Evolutionary conservation across 2,888 invertebrate species (phyloP), one percentile per base, ranked within the genome.

Genomic region (Synergus japonicus): DNA sequence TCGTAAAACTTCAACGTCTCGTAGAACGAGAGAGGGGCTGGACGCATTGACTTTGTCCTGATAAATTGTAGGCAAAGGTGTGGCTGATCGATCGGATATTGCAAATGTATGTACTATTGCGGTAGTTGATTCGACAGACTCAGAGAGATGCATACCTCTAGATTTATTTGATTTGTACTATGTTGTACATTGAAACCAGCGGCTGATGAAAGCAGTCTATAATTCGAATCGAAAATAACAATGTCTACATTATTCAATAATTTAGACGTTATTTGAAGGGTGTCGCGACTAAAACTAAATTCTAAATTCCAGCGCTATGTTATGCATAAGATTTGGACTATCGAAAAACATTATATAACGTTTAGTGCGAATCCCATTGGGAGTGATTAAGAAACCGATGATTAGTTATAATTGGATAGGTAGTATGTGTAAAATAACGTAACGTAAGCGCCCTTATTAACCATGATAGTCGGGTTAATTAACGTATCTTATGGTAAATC

Each of bases 11-110:
- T 22, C 5, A 29, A 29, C 41, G n/a, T 18, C 41, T 66, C 9
- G 10, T 41, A 18, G 9, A 66, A 66, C n/a, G 43, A 41, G 43
- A 66, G n/a, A 37, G 10, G 43, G n/a, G 43, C 10, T 66, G 65
- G n/a, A n/a, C 41, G 43, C 41, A 66, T 18, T 66, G 10, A 66
- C 41, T 66, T 43, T 66, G 4, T 18, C 15, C n/a, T 43, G 66
- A 66, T 66, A 66, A 18, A 66, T 66, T 41, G 41, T 43, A 10
- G 43, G 10, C 41, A 66, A 44, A 66, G 43, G 66, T 66, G 66
- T n/a, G 43, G 41, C 43, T 66, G 41, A 66, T 66, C 66, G 66
- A 66, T 66, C 29, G 63, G n/a, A 66, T 66, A 66, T 66, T 66
- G 43, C 43, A 18, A 66, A 29, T 22, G 63, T 29, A 63, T 41